phyloP scores from a whole-genome alignment of 2,888 invertebrate genomes.

The Steromphala cineraria region DNA sequence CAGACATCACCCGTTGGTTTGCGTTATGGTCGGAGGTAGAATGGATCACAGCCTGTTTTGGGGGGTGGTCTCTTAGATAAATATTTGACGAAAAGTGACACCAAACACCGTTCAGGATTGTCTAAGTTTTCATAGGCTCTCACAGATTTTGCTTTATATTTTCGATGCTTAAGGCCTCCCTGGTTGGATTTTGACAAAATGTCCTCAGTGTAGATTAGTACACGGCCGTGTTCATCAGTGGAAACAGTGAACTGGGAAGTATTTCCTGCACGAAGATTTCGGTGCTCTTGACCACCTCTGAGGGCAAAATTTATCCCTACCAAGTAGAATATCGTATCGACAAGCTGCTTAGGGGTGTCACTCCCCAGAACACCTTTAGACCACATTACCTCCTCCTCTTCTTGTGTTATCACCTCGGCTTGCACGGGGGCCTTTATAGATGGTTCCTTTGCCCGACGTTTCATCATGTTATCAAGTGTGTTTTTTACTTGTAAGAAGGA shows the following conservation, averaged over 20 bases:
- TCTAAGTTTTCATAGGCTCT: not conserved
- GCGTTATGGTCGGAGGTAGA: conserved; percentile 15
- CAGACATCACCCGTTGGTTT: not conserved
- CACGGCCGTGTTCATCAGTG: not conserved
- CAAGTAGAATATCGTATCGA: not conserved
- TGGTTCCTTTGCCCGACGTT: not conserved
- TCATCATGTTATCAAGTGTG: not conserved
- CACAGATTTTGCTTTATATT: not conserved
- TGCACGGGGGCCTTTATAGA: not conserved
- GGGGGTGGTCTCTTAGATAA: not conserved
- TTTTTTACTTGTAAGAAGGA: not conserved
- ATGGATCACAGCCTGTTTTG: not conserved
- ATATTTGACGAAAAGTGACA: too few relatives aligned
- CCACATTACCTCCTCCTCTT: not conserved
- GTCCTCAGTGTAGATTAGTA: not conserved
- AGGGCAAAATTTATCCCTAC: not conserved
- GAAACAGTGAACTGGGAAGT: not conserved
- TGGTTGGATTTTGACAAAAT: not conserved
- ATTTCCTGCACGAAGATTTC: too few relatives aligned
- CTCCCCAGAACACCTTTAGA: not conserved
- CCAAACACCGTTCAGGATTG: not conserved
- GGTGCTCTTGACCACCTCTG: too few relatives aligned
- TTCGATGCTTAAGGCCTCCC: conserved; percentile 3
- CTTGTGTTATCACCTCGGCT: not conserved
- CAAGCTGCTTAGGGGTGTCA: not conserved